These are phyloP conservation scores for Oncopeltus fasciatus DNA, from an alignment of 1,140 invertebrate species.

Conservation along the genomic window DNA sequence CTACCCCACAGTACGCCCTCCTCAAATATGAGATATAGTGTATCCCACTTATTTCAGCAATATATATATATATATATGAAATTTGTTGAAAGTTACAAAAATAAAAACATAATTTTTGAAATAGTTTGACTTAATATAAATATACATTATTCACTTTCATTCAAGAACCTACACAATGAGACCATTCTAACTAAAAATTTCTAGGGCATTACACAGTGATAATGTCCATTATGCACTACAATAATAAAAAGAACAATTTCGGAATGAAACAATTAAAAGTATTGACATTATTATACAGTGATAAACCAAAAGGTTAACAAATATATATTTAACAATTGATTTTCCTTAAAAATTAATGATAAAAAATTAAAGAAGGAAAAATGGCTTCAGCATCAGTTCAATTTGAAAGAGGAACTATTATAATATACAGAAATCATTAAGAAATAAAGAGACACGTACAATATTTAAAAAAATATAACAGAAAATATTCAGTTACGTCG, in stretches of 20 bases:
- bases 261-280: background rate
- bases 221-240: background rate
- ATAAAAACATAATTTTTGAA: background rate
- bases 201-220: background rate
- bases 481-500: conserved; percentile 19
- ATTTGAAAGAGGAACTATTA: background rate
- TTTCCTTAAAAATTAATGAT: background rate
- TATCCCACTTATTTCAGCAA: no score
- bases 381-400: background rate
- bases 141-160: background rate
- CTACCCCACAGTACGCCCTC: no score
- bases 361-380: background rate
- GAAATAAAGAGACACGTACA: background rate
- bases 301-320: background rate
- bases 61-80: background rate
- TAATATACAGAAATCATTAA: background rate
- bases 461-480: background rate
- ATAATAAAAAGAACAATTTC: background rate
- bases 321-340: background rate
- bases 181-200: background rate
- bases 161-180: background rate
- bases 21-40: no score
- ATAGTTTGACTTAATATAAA: background rate
- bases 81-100: background rate
- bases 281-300: background rate